Conservation (phyloP, 2,888 invertebrate species). For the Neoscelio sp. region DNA sequence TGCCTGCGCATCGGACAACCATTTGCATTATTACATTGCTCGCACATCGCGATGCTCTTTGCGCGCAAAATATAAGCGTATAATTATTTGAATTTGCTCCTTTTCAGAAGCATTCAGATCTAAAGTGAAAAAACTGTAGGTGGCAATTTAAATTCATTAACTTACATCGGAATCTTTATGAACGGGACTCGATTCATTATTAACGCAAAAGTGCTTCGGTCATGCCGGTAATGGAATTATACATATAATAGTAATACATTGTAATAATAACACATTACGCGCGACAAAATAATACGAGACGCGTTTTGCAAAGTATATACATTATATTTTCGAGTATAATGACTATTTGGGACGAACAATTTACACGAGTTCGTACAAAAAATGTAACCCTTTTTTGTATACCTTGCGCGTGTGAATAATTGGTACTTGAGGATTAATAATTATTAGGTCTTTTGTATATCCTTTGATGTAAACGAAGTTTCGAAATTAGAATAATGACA, state of each 20-base stretch:
- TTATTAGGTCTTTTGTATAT: conserved; percentile 23
- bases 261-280: conserved; percentile 42
- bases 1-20: conserved; percentile 41
- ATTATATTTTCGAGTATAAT: conserved; percentile 35
- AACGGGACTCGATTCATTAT: conserved; percentile 44
- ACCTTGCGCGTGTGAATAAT: conserved; percentile 11
- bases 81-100: conserved; percentile 49
- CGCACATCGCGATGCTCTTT: conserved; percentile 25
- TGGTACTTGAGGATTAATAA: not conserved
- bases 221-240: conserved; percentile 49
- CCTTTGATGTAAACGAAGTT: too few species aligned
- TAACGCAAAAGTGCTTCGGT: conserved; percentile 33
- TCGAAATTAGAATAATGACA: too few species aligned
- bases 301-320: conserved; percentile 23
- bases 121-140: conserved; percentile 8
- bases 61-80: conserved; percentile 32
- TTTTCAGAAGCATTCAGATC: conserved; percentile 29
- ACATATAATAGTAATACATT: conserved; percentile 37
- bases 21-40: conserved; percentile 35
- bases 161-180: conserved; percentile 20
- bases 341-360: conserved; percentile 32
- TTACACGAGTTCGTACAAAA: conserved; percentile 19
- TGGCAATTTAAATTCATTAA: conserved; percentile 64
- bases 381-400: too few species aligned
- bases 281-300: conserved; percentile 41